A percentile compares a stretch with the other conserved stretches of the same genome.
Evolutionary conservation across 2,888 invertebrate species (phyloP).

Genomic region (Euplexia lucipara): DNA sequence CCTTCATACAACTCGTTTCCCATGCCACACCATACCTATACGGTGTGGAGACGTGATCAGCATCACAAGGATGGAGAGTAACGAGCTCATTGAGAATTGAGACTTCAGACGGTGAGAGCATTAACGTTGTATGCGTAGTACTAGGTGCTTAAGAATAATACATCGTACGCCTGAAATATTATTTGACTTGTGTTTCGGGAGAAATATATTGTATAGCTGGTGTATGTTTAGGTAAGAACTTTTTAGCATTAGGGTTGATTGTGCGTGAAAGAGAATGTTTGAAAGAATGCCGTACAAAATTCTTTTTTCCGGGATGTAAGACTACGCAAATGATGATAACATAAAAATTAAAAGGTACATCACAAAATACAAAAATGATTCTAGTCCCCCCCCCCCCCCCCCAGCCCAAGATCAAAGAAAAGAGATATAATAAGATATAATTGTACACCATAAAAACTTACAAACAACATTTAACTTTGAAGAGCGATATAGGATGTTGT

Average conservation of each 20-base stretch:
- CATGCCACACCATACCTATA: slow-evolving; percentile 62
- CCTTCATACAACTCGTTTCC: slow-evolving; percentile 73
- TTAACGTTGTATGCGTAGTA: slow-evolving; percentile 48
- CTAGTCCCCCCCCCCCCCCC: too few relatives aligned
- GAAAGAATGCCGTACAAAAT: too few relatives aligned
- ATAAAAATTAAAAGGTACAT: too few relatives aligned
- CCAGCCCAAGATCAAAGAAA: too few relatives aligned
- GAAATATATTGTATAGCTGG: slow-evolving; percentile 12
- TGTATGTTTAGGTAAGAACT: neutral
- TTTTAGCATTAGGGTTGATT: neutral
- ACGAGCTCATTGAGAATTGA: slow-evolving; percentile 75
- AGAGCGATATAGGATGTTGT: too few relatives aligned
- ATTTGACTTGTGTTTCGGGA: slow-evolving; percentile 10
- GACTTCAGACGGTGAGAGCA: slow-evolving; percentile 45
- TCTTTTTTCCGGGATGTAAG: too few relatives aligned
- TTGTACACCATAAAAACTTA: too few relatives aligned
- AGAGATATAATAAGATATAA: too few relatives aligned
- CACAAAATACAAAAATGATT: too few relatives aligned
- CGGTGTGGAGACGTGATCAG: slow-evolving; percentile 71
- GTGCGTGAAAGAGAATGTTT: too few relatives aligned
- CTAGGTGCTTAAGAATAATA: slow-evolving; percentile 53
- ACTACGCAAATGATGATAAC: too few relatives aligned
- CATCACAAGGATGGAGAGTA: slow-evolving; percentile 64
- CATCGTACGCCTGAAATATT: slow-evolving; percentile 9
- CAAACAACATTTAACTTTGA: too few relatives aligned